Conservation (phyloP, 2,888 invertebrate species). For the Trisateles emortualis region DNA sequence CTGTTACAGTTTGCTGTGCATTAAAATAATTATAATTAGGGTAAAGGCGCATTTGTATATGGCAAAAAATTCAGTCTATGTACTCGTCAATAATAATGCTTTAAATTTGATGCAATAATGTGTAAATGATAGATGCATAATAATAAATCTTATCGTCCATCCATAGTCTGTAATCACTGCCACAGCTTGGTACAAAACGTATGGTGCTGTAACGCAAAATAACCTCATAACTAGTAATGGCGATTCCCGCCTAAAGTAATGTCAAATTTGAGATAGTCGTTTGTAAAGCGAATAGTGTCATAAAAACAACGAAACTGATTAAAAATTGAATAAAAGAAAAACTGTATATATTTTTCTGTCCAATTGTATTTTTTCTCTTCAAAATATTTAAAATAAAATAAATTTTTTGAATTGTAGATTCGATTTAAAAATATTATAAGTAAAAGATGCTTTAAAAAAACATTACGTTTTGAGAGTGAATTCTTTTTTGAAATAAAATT, state of each 20-base stretch:
- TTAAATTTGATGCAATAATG: slow-evolving; percentile 48
- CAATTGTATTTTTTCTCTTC: too few relatives aligned
- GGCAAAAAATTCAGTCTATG: slow-evolving; percentile 3
- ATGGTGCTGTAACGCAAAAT: slow-evolving; percentile 65
- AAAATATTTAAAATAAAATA: too few relatives aligned
- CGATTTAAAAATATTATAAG: too few relatives aligned
- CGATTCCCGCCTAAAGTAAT: slow-evolving; percentile 1
- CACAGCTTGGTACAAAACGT: slow-evolving; percentile 70
- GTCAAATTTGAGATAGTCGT: background rate
- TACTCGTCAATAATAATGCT: slow-evolving; percentile 20
- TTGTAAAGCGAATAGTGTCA: slow-evolving; percentile 2
- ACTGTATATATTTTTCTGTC: background rate
- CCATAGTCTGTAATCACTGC: slow-evolving; percentile 57
- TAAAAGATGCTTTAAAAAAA: too few relatives aligned
- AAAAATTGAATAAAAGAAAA: background rate
- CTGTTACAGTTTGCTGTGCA: too few relatives aligned
- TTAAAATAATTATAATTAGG: too few relatives aligned
- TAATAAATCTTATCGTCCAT: slow-evolving; percentile 42
- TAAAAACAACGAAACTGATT: background rate
- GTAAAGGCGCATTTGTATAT: background rate
- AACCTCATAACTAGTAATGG: slow-evolving; percentile 14
- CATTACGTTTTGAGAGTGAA: too few relatives aligned
- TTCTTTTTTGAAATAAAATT: too few relatives aligned
- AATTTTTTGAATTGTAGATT: too few relatives aligned
- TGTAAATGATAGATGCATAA: slow-evolving; percentile 51